These are phyloP conservation scores for Leucozona laternaria DNA, from an alignment of 2,888 invertebrate genomes.

Conservation along the genomic window DNA sequence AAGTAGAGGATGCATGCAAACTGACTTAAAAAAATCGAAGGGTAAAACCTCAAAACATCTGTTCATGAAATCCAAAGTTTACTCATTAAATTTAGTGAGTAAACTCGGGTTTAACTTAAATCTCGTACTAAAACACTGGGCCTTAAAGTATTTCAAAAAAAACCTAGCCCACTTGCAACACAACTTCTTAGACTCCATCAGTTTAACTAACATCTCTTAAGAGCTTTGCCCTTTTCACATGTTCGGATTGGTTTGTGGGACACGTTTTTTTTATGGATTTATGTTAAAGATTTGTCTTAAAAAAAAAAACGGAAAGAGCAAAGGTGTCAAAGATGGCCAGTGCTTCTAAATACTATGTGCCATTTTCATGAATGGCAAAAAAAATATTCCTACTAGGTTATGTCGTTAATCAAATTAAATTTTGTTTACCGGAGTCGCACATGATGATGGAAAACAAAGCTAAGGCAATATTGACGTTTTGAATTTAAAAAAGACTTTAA, in stretches of 20 bases:
- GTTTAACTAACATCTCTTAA: constrained; percentile 45
- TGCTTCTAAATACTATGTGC: constrained; percentile 6
- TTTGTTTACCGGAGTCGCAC: not conserved
- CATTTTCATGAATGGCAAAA: constrained; percentile 1
- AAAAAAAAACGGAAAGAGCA: constrained; percentile 36
- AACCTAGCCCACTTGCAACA: not conserved
- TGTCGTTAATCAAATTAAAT: constrained; percentile 51
- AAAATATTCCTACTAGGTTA: constrained; percentile 34
- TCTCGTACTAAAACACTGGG: no score
- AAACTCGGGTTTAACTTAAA: no score
- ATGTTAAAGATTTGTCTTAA: constrained; percentile 39
- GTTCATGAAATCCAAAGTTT: no score
- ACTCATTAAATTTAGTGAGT: no score
- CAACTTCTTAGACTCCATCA: not conserved
- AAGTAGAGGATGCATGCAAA: no score
- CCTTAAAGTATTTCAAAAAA: no score
- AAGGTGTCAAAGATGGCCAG: constrained; percentile 53
- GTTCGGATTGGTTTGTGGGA: constrained; percentile 31
- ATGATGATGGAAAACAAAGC: not conserved
- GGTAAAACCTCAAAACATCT: no score
- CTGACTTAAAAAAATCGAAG: no score
- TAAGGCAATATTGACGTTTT: not conserved
- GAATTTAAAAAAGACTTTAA: constrained; percentile 1
- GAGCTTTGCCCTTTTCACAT: constrained; percentile 61
- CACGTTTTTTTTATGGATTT: constrained; percentile 32